Base-by-base conservation (phyloP, 2,113 vertebrate genomes). In the Oryzias curvinotus region DNA sequence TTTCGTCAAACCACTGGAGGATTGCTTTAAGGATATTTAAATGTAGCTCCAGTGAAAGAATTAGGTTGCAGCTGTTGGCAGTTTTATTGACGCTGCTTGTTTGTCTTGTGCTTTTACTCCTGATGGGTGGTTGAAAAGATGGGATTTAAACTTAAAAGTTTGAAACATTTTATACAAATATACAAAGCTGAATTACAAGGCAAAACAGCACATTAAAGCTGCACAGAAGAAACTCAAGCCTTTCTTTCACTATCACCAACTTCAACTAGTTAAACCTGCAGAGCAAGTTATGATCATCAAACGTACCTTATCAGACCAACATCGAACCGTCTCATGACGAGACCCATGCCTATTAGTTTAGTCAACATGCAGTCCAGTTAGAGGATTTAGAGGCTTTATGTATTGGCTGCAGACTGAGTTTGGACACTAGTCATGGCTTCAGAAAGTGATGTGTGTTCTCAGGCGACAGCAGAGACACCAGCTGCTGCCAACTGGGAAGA, bases 221-320 rank as follows among this genome's bases (percentile, higher is more conserved):
- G 30, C n/a, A 25, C 1, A 48, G 28, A 23, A 36, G 8, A 63
- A 21, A 16, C 15, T 36, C 14, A 49, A 57, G 3, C 8, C 36
- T 36, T 36, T 36, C 30, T 36, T 36, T 10, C 2, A 8, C 21
- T 36, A 2, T 8, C 13, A n/a, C 26, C 41, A 18, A 14, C 36
- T 45, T 44, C 48, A 57, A 69, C 63, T 57, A 6, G 75, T 50
- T 67, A 5, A 72, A 81, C 77, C 65, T 56, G 73, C 66, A 60
- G 43, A 65, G 41, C 65, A 14, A 62, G 65, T 69, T 5, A 0
- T 19, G 8, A 14, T 5, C 1, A 48, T 52, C 2, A 26, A 18
- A 58, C 15, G 10, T 10, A 36, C 10, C 36, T 36, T 36, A 36
- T 36, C 36, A 36, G 36, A 36, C 36, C 36, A 36, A 36, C 36